Conservation (phyloP, 2,113 vertebrate genomes). For the Acanthochromis polyacanthus region DNA sequence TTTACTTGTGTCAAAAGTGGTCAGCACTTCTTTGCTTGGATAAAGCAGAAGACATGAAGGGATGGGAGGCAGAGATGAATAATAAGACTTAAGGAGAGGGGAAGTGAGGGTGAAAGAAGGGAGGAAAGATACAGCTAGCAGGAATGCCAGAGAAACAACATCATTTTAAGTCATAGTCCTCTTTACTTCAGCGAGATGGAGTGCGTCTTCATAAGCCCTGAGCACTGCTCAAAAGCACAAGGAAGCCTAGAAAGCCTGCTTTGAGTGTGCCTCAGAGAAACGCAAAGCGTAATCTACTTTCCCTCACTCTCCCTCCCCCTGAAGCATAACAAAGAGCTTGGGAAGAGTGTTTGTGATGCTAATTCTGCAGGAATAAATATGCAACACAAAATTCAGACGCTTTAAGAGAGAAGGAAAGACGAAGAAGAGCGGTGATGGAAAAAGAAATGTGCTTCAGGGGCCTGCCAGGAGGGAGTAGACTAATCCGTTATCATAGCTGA, state of each 20-base stretch:
- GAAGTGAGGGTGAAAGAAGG: conserved; percentile 8
- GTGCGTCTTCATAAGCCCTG: conserved; percentile 59
- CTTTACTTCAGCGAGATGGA: conserved; percentile 53
- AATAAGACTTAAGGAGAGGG: conserved; percentile 29
- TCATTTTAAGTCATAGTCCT: conserved; percentile 54
- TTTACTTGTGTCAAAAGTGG: not conserved
- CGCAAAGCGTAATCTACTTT: conserved; percentile 72
- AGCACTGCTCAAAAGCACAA: conserved; percentile 57
- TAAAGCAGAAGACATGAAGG: not conserved
- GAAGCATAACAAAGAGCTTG: conserved; percentile 73
- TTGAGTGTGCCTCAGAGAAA: conserved; percentile 68
- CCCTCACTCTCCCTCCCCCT: conserved; percentile 61
- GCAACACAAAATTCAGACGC: conserved; percentile 65
- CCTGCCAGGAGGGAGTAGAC: conserved; percentile 48
- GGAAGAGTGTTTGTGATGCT: conserved; percentile 77
- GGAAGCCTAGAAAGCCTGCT: conserved; percentile 73
- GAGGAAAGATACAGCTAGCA: conserved; percentile 26
- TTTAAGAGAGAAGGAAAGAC: conserved; percentile 56
- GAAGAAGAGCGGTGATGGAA: conserved; percentile 48
- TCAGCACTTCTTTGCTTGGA: not conserved
- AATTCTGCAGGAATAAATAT: conserved; percentile 79
- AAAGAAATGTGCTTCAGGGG: conserved; percentile 56
- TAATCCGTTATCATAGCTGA: conserved; percentile 44
- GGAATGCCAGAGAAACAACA: conserved; percentile 37
- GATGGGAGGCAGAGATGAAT: conserved; percentile 22